Evolutionary conservation across 2,888 invertebrate species (phyloP).

Genomic region (Calliphora vomitoria): DNA sequence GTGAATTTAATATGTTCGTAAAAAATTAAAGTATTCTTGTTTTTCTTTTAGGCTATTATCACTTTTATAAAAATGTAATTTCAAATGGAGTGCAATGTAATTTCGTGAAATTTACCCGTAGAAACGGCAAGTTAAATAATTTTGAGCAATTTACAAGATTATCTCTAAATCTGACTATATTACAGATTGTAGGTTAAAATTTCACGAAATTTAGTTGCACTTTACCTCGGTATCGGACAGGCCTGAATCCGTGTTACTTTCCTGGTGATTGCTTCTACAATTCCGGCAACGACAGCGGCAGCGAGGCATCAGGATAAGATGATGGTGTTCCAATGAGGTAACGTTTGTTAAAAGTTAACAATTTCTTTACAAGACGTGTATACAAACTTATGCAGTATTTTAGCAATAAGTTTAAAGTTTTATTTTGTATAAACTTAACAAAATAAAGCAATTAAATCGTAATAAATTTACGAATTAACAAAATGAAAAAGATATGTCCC

Average conservation of each 20-base stretch:
- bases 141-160: too few species aligned
- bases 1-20: too few species aligned
- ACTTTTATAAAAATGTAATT: too few species aligned
- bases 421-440: not conserved
- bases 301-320: not conserved
- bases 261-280: conserved; percentile 1
- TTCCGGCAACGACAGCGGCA: not conserved
- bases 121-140: too few species aligned
- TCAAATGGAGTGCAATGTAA: too few species aligned
- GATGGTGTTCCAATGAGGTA: not conserved
- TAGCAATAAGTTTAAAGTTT: too few species aligned
- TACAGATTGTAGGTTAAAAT: not conserved
- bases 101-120: too few species aligned
- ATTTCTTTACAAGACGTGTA: not conserved
- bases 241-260: conserved; percentile 4
- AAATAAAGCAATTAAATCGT: not conserved
- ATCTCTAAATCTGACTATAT: too few species aligned
- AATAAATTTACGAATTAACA: not conserved
- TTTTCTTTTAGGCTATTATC: too few species aligned
- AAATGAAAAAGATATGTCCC: not conserved
- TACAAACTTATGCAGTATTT: not conserved
- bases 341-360: too few species aligned
- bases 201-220: not conserved
- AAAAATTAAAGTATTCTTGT: too few species aligned
- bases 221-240: not conserved